A percentile compares a stretch with the other conserved stretches of the same genome.
Evolutionary conservation across 2,888 invertebrate species (phyloP).

Genomic region (Napeogenes inachia): DNA sequence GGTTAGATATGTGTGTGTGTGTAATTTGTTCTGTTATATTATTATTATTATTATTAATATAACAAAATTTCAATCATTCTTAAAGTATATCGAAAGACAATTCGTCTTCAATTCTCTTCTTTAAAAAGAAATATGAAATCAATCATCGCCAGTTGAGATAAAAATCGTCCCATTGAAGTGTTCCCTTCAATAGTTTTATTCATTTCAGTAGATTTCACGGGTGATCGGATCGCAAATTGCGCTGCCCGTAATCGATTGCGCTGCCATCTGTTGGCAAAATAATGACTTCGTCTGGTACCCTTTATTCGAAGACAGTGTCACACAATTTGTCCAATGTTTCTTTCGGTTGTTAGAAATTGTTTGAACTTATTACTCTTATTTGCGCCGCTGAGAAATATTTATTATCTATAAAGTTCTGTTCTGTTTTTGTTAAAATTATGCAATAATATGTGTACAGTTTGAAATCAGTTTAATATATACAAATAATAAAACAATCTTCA

Average conservation of each 20-base stretch:
- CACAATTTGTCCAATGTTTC: conserved; percentile 29
- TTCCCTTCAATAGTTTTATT: conserved; percentile 71
- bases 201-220: conserved; percentile 74
- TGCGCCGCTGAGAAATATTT: no score
- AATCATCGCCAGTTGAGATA: conserved; percentile 36
- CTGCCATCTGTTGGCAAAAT: conserved; percentile 75
- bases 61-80: no score
- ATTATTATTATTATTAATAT: no score
- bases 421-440: no score
- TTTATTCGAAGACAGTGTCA: conserved; percentile 50
- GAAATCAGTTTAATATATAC: no score
- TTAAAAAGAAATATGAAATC: conserved; percentile 23
- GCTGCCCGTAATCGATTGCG: conserved; percentile 69
- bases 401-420: no score
- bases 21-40: no score
- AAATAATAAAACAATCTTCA: no score
- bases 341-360: not conserved
- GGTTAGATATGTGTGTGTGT: no score
- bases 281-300: conserved; percentile 71
- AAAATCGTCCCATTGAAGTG: conserved; percentile 52
- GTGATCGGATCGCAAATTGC: conserved; percentile 69
- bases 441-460: no score
- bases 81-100: no score
- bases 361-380: conserved; percentile 21
- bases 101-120: no score